Evolutionary conservation across 2,888 invertebrate species (phyloP).

Genomic region (Meteorus cinctellus): DNA sequence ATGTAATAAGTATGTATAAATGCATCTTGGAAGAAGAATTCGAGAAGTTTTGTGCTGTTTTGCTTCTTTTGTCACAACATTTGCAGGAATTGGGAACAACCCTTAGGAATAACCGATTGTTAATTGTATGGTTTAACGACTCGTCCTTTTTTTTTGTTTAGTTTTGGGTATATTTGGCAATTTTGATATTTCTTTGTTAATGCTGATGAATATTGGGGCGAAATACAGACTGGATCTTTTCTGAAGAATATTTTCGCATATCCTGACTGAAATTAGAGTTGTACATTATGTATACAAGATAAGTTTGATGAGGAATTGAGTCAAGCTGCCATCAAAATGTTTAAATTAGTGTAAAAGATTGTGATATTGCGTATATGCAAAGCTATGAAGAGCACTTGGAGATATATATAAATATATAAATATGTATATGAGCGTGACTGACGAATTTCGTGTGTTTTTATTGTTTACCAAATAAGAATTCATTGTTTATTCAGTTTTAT

Average conservation of each 20-base stretch:
- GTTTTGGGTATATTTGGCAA: too few relatives aligned
- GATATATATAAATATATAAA: constrained; percentile 27
- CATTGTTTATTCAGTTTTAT: background rate
- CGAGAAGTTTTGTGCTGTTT: too few relatives aligned
- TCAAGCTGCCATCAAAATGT: constrained; percentile 22
- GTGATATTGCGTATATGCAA: constrained; percentile 33
- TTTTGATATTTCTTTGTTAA: too few relatives aligned
- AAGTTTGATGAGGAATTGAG: constrained; percentile 35
- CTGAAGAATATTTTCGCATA: constrained; percentile 28
- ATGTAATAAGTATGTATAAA: too few relatives aligned
- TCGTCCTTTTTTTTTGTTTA: too few relatives aligned
- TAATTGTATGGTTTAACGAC: too few relatives aligned
- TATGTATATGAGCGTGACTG: constrained; percentile 3
- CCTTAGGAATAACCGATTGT: too few relatives aligned
- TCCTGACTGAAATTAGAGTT: constrained; percentile 1
- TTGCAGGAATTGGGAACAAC: too few relatives aligned
- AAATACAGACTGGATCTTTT: background rate
- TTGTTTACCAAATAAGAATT: constrained; percentile 39
- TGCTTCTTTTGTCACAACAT: too few relatives aligned
- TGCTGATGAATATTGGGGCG: too few relatives aligned
- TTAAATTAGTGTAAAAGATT: background rate
- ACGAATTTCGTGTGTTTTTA: constrained; percentile 33
- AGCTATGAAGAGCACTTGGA: constrained; percentile 24
- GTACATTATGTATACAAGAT: constrained; percentile 22
- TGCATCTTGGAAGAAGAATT: too few relatives aligned